A percentile compares a stretch with the other conserved stretches of the same genome.
phyloP scores from a whole-genome alignment of 2,797 vertebrate genomes.

The Mus caroli region DNA sequence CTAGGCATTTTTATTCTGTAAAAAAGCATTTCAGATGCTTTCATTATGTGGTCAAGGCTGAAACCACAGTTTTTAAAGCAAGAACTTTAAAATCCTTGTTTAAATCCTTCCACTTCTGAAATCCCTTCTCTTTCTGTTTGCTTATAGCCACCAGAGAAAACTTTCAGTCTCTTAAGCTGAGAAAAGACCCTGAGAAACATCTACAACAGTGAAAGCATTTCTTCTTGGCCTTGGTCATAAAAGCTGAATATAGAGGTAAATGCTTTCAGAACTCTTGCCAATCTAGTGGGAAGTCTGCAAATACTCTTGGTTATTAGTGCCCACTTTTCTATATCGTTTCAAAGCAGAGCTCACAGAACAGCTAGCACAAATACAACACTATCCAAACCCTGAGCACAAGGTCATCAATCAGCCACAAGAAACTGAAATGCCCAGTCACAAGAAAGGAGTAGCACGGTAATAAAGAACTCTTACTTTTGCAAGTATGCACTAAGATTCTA shows the following conservation, averaged over 20 bases:
- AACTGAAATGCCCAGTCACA: not conserved
- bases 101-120: constrained; percentile 51
- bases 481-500: constrained; percentile 21
- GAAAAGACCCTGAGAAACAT: constrained; percentile 28
- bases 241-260: not conserved
- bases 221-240: constrained; percentile 38
- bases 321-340: not conserved
- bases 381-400: constrained; percentile 36
- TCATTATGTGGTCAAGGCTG: not conserved
- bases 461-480: not conserved
- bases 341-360: not conserved
- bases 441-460: not conserved
- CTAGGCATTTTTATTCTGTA: not conserved
- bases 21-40: constrained; percentile 24
- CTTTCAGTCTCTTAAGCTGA: constrained; percentile 26
- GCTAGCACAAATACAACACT: not conserved
- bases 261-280: constrained; percentile 48
- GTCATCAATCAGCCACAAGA: not conserved
- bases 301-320: not conserved
- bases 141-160: constrained; percentile 57
- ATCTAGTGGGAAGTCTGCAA: not conserved
- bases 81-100: constrained; percentile 58
- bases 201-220: not conserved
- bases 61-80: constrained; percentile 50
- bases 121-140: constrained; percentile 46